Percentiles rank a stretch among this genome's conserved stretches.
Evolutionary conservation across 2,888 invertebrate genomes (phyloP).

Genomic region (Panorpa germanica): DNA sequence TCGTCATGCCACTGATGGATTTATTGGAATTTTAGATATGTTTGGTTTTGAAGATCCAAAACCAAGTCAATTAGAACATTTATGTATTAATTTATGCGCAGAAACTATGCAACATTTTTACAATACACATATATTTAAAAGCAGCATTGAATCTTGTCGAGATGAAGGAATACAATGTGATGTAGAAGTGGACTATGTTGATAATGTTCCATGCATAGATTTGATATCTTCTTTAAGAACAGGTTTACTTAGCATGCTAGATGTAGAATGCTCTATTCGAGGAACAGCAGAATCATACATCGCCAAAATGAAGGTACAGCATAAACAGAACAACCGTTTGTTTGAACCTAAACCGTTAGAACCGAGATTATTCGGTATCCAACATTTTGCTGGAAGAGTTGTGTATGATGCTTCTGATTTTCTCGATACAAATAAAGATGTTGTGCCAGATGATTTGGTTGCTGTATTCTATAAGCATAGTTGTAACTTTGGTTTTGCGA

Average conservation of each 20-base stretch:
- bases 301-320: slow-evolving; percentile 62
- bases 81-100: slow-evolving; percentile 88
- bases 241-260: slow-evolving; percentile 78
- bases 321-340: slow-evolving; percentile 63
- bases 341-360: slow-evolving; percentile 63
- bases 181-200: slow-evolving; percentile 82
- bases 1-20: slow-evolving; percentile 82
- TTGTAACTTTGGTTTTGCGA: slow-evolving; percentile 93
- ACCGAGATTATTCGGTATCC: slow-evolving; percentile 69
- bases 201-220: slow-evolving; percentile 88
- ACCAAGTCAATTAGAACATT: slow-evolving; percentile 77
- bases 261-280: slow-evolving; percentile 75
- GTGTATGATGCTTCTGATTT: slow-evolving; percentile 81
- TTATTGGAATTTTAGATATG: slow-evolving; percentile 91
- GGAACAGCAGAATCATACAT: slow-evolving; percentile 66
- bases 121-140: slow-evolving; percentile 92
- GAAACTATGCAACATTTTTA: slow-evolving; percentile 97
- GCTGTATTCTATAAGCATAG: slow-evolving; percentile 82
- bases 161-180: slow-evolving; percentile 85
- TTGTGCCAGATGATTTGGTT: slow-evolving; percentile 80
- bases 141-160: slow-evolving; percentile 79
- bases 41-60: slow-evolving; percentile 90
- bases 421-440: slow-evolving; percentile 79
- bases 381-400: slow-evolving; percentile 76
- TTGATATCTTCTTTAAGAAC: slow-evolving; percentile 84